These are phyloP conservation scores for Eupeodes latifasciatus DNA, from an alignment of 2,888 invertebrate species.

Conservation along the genomic window DNA sequence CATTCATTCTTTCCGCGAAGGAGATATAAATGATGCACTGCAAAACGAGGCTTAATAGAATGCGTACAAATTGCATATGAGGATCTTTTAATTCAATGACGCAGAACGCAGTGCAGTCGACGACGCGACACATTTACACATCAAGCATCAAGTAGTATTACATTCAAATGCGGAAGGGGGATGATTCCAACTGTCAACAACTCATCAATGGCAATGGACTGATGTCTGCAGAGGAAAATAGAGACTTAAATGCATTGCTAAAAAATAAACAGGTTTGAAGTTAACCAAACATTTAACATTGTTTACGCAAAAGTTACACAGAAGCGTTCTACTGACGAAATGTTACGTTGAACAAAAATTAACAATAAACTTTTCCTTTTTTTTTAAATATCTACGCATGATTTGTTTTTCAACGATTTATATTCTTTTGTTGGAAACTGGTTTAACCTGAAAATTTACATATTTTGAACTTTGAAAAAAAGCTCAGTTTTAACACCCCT, in stretches of 20 bases:
- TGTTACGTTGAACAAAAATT: too few relatives aligned
- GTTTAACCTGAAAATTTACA: too few relatives aligned
- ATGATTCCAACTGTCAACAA: constrained; percentile 7
- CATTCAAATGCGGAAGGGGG: constrained; percentile 21
- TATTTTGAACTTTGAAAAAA: too few relatives aligned
- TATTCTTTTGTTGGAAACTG: too few relatives aligned
- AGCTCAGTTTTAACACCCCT: too few relatives aligned
- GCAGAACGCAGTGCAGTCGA: background rate
- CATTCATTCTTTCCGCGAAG: constrained; percentile 14
- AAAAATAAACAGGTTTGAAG: background rate
- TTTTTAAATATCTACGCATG: too few relatives aligned
- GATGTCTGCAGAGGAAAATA: background rate
- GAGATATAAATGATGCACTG: background rate
- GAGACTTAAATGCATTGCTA: background rate
- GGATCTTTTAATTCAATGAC: constrained; percentile 24
- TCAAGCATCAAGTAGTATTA: background rate
- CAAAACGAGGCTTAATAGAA: constrained; percentile 12
- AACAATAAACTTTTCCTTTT: too few relatives aligned
- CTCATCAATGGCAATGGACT: background rate
- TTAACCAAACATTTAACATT: background rate
- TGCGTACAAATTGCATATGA: constrained; percentile 34
- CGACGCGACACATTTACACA: background rate
- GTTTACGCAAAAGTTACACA: background rate
- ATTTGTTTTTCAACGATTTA: too few relatives aligned
- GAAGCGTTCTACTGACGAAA: background rate